Evolutionary conservation across 2,797 vertebrate genomes (phyloP).

Genomic region (Odontamblyopus lacepedii): DNA sequence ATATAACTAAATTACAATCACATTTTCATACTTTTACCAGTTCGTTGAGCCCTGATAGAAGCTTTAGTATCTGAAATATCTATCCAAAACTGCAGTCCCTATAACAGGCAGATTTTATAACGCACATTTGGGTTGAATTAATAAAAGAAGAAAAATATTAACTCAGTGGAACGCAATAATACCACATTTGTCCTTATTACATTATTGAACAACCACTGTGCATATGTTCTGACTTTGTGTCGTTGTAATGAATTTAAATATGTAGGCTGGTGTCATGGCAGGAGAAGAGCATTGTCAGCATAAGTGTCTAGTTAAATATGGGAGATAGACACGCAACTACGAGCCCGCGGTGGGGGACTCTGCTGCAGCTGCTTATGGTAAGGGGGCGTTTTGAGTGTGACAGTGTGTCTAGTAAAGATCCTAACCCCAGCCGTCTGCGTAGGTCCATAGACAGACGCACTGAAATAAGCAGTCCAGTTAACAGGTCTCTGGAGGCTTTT

Average conservation of each 20-base stretch:
- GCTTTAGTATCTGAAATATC: no score
- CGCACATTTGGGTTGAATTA: background rate
- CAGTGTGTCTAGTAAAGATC: conserved; percentile 70
- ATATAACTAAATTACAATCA: background rate
- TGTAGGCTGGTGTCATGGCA: conserved; percentile 30
- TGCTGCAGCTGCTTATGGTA: conserved; percentile 28
- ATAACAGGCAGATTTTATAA: background rate
- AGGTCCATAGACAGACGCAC: conserved; percentile 77
- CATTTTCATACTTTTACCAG: background rate
- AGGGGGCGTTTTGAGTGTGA: conserved; percentile 61
- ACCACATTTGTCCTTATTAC: background rate
- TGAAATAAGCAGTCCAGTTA: conserved; percentile 85
- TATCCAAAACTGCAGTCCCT: no score
- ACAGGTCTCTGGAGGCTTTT: conserved; percentile 86
- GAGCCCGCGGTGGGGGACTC: conserved; percentile 34
- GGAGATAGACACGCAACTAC: conserved; percentile 67
- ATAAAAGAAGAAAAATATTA: background rate
- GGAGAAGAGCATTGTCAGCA: conserved; percentile 66
- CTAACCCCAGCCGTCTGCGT: conserved; percentile 53
- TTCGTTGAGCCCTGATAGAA: no score
- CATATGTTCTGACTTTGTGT: conserved; percentile 16
- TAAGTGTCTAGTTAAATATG: conserved; percentile 69
- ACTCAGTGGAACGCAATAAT: background rate
- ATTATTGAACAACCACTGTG: background rate
- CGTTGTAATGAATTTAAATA: conserved; percentile 5